Evolutionary conservation across 2,797 vertebrate genomes (phyloP).

Genomic region (Threskiornis aethiopicus): DNA sequence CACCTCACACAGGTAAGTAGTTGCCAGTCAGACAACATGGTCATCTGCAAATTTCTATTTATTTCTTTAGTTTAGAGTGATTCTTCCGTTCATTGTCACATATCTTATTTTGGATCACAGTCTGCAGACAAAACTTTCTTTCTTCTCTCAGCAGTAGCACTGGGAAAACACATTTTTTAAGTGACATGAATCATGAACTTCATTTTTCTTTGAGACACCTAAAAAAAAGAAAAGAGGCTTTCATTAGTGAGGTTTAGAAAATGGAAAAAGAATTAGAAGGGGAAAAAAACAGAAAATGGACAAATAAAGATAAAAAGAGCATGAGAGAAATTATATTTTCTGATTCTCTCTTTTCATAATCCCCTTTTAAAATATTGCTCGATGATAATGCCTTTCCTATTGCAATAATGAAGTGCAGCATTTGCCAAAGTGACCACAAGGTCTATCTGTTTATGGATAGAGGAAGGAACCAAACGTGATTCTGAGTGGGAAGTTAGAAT

Average conservation of each 20-base stretch:
- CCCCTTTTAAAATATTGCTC: background rate
- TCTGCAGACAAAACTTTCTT: background rate
- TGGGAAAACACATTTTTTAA: background rate
- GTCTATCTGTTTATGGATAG: background rate
- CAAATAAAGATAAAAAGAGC: constrained; percentile 58
- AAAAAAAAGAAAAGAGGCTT: constrained; percentile 68
- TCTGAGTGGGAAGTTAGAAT: background rate
- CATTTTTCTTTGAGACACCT: constrained; percentile 57
- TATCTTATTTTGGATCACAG: background rate
- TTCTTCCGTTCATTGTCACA: background rate
- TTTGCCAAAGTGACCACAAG: background rate
- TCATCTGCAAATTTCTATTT: background rate
- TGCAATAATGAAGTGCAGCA: background rate
- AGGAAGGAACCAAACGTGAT: background rate
- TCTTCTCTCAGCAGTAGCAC: background rate
- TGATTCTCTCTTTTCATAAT: background rate
- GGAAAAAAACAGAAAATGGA: constrained; percentile 58
- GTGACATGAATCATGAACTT: background rate
- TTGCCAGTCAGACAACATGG: background rate
- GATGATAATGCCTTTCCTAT: background rate
- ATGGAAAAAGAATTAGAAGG: constrained; percentile 52
- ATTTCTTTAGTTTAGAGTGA: background rate
- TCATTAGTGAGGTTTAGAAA: constrained; percentile 71
- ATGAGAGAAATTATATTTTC: background rate
- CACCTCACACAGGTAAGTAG: background rate